Evolutionary conservation across 2,888 invertebrate species (phyloP), one percentile per base, ranked within the genome.

Genomic region (Hymenopus coronatus): DNA sequence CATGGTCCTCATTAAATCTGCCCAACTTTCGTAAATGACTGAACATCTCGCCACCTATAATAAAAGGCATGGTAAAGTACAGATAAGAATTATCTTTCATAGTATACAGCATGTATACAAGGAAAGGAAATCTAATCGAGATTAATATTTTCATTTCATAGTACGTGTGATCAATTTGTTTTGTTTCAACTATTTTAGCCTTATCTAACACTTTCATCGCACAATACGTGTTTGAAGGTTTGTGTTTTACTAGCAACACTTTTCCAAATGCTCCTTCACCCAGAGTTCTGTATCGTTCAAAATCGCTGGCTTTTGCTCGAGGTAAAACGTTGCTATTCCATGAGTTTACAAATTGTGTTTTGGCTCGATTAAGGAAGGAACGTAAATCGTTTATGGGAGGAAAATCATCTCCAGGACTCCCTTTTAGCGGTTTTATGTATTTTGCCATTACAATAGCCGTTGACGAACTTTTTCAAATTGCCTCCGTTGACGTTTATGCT

Each of bases 41-140:
- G 83, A 90, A 90, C 89, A 90, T 88, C 40, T 90, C 90, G n/a
- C 90, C 90, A 28, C 90, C 90, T 40, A 28, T 83, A 25, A 90
- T 86, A 84, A 89, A 90, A n/a, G 90, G 90, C 88, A 90, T 70
- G 33, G 83, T 85, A 20, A 89, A 89, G 83, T 90, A 90, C 8
- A 90, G 8, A 70, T 90, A 87, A 30, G 70, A 85, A 83, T 90
- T 90, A 82, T 90, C 90, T 84, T 89, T 90, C 81, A 89, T 89
- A 82, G 40, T 88, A 85, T 87, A 87, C 2, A 89, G 84, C 83
- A 90, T 85, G 27, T 87, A 88, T 2, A 90, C 89, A 40, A 89
- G 33, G 70, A 90, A 90, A 28, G 88, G 87, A 33, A 40, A 88
- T 4, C 83, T 70, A 30, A 84, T 14, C 2, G 84, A 70, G 25